Percentiles rank a stretch among this genome's conserved stretches.
Conservation (phyloP, 2,113 vertebrate species). For the Callospermophilus lateralis region DNA sequence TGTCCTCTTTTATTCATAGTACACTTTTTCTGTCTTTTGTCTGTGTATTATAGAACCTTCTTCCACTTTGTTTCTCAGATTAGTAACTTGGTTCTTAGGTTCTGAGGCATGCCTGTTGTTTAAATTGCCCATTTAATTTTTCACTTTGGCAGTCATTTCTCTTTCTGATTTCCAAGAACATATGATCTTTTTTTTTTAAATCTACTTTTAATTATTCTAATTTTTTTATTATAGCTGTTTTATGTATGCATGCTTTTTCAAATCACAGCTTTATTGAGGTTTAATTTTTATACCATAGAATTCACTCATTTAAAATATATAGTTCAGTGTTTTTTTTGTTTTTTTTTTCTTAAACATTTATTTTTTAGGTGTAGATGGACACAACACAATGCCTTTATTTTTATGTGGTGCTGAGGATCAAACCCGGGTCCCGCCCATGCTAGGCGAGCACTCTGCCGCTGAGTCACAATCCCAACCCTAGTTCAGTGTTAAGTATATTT, state of each 20-base stretch:
- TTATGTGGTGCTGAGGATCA: too few species aligned
- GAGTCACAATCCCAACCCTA: too few species aligned
- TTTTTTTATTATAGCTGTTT: background rate
- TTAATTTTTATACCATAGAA: too few species aligned
- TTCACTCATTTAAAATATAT: too few species aligned
- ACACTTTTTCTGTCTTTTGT: background rate
- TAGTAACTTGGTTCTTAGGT: background rate
- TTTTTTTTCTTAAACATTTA: too few species aligned
- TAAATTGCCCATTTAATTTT: background rate
- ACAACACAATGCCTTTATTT: too few species aligned
- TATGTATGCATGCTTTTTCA: background rate
- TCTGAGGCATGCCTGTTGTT: background rate
- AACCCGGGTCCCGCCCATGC: too few species aligned
- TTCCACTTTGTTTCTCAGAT: background rate
- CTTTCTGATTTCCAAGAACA: background rate
- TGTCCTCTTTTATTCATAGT: background rate
- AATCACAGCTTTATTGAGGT: too few species aligned
- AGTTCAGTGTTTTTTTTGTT: too few species aligned
- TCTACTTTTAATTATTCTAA: background rate
- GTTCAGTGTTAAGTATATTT: too few species aligned
- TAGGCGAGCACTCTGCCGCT: too few species aligned
- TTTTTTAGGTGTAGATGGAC: too few species aligned
- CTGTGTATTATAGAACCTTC: background rate
- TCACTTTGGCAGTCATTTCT: background rate
- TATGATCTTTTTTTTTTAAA: background rate